Evolutionary conservation across 2,113 vertebrate genomes (phyloP).

Genomic region (Actinemys pallida): DNA sequence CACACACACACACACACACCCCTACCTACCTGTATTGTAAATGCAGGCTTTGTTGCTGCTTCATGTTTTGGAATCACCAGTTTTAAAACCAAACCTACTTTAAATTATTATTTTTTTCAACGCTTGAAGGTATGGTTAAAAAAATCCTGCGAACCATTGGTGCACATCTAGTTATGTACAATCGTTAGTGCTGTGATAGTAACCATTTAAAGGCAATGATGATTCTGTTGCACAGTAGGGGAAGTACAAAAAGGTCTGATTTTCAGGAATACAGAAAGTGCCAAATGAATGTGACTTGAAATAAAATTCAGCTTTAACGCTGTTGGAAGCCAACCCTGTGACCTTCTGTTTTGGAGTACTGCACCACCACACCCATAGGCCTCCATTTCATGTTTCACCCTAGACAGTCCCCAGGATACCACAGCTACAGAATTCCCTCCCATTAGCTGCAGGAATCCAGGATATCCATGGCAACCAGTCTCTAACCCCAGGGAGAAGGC

Average conservation of each 20-base stretch:
- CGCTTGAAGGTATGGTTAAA: neutral
- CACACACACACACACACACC: neutral
- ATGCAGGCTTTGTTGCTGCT: neutral
- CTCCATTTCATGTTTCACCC: conserved; percentile 81
- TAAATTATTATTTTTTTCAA: too few species aligned
- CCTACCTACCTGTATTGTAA: neutral
- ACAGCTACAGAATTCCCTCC: conserved; percentile 89
- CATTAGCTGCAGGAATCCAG: conserved; percentile 91
- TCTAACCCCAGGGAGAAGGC: conserved; percentile 91
- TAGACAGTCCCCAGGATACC: conserved; percentile 85
- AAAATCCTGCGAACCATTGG: neutral
- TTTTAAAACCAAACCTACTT: neutral
- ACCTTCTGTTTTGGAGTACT: conserved; percentile 81
- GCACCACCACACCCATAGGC: conserved; percentile 80
- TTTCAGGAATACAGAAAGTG: conserved; percentile 63
- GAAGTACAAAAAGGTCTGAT: conserved; percentile 43
- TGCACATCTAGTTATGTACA: conserved; percentile 36
- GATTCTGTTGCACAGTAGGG: neutral
- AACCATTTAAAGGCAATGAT: conserved; percentile 61
- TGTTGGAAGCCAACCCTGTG: conserved; percentile 70
- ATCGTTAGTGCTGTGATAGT: neutral
- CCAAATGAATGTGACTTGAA: conserved; percentile 68
- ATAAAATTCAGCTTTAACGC: conserved; percentile 54
- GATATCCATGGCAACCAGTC: conserved; percentile 98
- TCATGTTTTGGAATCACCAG: neutral